Base-by-base conservation (phyloP, 2,113 vertebrate genomes). In the Struthidea cinerea region DNA sequence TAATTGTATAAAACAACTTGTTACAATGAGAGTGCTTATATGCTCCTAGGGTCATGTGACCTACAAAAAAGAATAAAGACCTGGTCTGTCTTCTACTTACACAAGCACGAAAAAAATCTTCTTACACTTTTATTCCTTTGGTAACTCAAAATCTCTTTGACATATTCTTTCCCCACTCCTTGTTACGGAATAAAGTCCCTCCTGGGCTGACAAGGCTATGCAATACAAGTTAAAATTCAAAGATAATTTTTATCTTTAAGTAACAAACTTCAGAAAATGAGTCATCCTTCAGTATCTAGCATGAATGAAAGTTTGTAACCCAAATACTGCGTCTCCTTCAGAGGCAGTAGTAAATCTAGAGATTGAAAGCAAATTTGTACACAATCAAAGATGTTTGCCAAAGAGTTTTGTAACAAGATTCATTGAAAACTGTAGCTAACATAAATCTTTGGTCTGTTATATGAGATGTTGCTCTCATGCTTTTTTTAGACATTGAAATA, bases 301-400 rank as follows among this genome's bases (percentile, higher is more conserved):
- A 14, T 87, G 87, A 94, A 84, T 90, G n/a, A 82, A 93, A 90
- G 30, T 82, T 93, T 95, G 35, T 78, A 84, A 47, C 49, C 87
- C 23, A 64, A 47, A 8, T 82, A 65, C 42, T 12, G 1, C 35
- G 39, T 89, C 46, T 93, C n/a, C 59, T 86, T 78, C 65, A 80
- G 67, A 82, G 35, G 10, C 35, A 32, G 52, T 59, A 71, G 78
- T 84, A 90, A 90, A 80, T 65, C 57, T 52, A 46, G 55, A 55
- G 20, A 67, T 11, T 67, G 63, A 76, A 63, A 84, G 35, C 49
- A 91, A 89, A 78, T 55, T 33, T 46, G 22, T 87, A 75, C 46
- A 64, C 28, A 80, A 27, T 65, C 46, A 55, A 86, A 96, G 19
- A 24, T 85, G 28, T 84, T 97, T 94, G 86, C 83, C 35, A 39